A percentile compares a stretch with the other conserved stretches of the same genome.
phyloP scores from a whole-genome alignment of 2,797 vertebrate genomes.

The Phrynocephalus vlangalii region DNA sequence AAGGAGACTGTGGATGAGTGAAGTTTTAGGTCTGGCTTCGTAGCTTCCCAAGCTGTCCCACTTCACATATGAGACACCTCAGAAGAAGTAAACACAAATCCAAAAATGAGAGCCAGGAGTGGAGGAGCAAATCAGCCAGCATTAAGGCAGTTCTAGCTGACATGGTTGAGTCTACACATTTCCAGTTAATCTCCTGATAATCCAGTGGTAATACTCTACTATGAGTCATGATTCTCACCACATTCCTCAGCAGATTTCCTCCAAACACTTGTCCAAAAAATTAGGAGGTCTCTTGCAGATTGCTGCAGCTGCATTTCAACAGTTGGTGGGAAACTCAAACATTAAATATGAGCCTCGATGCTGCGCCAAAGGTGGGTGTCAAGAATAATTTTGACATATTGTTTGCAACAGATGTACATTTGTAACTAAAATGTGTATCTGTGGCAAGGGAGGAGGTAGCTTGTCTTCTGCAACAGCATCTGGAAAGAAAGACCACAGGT shows the following conservation, averaged over 20 bases:
- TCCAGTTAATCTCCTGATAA: constrained; percentile 19
- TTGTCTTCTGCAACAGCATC: neutral
- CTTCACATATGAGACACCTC: neutral
- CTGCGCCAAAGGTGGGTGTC: neutral
- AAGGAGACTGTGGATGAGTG: neutral
- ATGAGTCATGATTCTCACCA: neutral
- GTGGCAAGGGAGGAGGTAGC: neutral
- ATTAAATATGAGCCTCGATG: constrained; percentile 9
- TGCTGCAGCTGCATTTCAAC: constrained; percentile 15
- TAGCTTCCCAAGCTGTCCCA: neutral
- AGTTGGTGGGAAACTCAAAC: neutral
- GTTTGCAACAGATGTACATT: neutral
- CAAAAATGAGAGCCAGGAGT: neutral
- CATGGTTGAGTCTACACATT: neutral
- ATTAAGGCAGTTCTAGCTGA: neutral
- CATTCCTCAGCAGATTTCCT: constrained; percentile 9
- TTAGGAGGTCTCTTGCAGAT: neutral
- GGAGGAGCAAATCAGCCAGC: neutral
- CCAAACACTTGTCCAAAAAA: constrained; percentile 6
- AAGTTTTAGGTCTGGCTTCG: neutral
- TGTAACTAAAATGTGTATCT: constrained; percentile 1
- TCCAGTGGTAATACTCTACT: neutral
- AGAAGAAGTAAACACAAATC: neutral
- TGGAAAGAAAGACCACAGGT: neutral
- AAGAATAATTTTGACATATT: constrained; percentile 3